A percentile compares a stretch with the other conserved stretches of the same genome.
These are phyloP conservation scores for Campoletis sonorensis DNA, from an alignment of 1,140 invertebrate genomes.

Conservation along the genomic window DNA sequence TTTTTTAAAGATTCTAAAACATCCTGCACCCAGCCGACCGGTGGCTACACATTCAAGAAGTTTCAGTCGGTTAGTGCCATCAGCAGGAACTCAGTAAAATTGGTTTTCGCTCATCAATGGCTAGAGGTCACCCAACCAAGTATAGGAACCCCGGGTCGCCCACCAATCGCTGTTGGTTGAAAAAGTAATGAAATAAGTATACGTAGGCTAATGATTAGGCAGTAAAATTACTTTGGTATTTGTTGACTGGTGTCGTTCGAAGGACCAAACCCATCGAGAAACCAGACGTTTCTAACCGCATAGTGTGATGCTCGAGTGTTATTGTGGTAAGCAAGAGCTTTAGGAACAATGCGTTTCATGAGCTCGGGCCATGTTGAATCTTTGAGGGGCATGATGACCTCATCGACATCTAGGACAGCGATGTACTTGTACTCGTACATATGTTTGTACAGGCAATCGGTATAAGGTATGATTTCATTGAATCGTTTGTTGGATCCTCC, in stretches of 20 bases:
- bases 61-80: too few species aligned
- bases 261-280: slow-evolving; percentile 92
- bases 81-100: too few species aligned
- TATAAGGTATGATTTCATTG: slow-evolving; percentile 97
- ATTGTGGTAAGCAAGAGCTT: slow-evolving; percentile 83
- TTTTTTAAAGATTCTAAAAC: too few species aligned
- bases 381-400: slow-evolving; percentile 94
- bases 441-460: slow-evolving; percentile 96
- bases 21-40: too few species aligned
- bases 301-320: slow-evolving; percentile 89
- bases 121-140: too few species aligned
- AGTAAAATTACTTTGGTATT: slow-evolving; percentile 80
- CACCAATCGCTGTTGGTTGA: too few species aligned
- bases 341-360: slow-evolving; percentile 84
- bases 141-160: too few species aligned
- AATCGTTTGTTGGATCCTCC: slow-evolving; percentile 94
- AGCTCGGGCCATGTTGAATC: slow-evolving; percentile 86
- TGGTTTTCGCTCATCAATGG: too few species aligned
- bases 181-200: too few species aligned
- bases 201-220: too few species aligned
- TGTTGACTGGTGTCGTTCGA: slow-evolving; percentile 89
- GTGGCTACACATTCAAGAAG: too few species aligned
- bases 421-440: slow-evolving; percentile 94
- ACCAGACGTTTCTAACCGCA: slow-evolving; percentile 96
- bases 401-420: slow-evolving; percentile 93